These are phyloP conservation scores for Drepana falcataria DNA, from an alignment of 2,888 invertebrate species.

Conservation along the genomic window DNA sequence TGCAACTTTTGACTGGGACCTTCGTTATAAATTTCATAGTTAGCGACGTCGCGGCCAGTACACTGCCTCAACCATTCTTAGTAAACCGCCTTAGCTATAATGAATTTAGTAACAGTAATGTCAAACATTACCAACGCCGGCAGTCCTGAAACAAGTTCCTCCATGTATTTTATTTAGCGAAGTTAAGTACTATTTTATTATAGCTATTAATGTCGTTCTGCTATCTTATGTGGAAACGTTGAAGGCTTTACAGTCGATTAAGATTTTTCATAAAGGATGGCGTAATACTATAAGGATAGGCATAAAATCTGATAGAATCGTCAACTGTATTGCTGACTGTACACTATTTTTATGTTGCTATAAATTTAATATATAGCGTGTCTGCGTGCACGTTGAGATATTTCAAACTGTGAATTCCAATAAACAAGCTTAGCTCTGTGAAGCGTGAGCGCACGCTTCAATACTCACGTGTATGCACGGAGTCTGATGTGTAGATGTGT, in stretches of 20 bases:
- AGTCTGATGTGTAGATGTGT: constrained; percentile 48
- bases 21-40: constrained; percentile 71
- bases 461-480: constrained; percentile 36
- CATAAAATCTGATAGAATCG: constrained; percentile 16
- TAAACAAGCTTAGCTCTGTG: constrained; percentile 50
- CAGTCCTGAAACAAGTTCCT: constrained; percentile 31
- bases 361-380: constrained; percentile 29
- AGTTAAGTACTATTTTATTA: constrained; percentile 3
- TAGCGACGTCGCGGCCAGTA: constrained; percentile 30
- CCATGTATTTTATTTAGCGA: constrained; percentile 12
- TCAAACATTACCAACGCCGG: constrained; percentile 22
- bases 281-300: constrained; percentile 2
- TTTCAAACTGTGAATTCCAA: constrained; percentile 42
- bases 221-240: neutral
- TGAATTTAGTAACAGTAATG: constrained; percentile 38
- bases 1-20: constrained; percentile 60
- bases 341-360: constrained; percentile 30
- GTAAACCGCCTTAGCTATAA: constrained; percentile 33
- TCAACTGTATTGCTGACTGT: constrained; percentile 18
- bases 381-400: constrained; percentile 28
- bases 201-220: neutral
- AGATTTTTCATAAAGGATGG: constrained; percentile 1
- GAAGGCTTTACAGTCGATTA: neutral
- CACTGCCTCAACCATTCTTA: constrained; percentile 25
- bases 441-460: constrained; percentile 46